Percentiles rank a stretch among this genome's conserved stretches.
phyloP scores from a whole-genome alignment of 2,888 invertebrate genomes.

The Plemyria rubiginata region DNA sequence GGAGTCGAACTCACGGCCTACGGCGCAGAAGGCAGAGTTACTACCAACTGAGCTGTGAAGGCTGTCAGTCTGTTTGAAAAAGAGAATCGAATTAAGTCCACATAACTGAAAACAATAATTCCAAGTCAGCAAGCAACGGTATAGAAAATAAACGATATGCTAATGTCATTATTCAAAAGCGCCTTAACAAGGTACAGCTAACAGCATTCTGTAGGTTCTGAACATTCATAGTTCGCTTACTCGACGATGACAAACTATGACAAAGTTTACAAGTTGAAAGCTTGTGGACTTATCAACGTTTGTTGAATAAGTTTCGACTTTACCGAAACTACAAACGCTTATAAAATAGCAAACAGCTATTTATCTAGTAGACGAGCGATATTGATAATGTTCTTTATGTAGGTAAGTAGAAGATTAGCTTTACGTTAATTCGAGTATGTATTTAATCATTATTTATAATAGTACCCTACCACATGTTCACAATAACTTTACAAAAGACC shows the following conservation, averaged over 20 bases:
- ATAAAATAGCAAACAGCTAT: background rate
- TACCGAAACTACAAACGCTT: background rate
- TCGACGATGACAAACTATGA: constrained; percentile 35
- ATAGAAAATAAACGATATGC: constrained; percentile 13
- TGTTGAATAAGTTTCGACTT: constrained; percentile 4
- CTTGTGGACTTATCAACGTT: constrained; percentile 13
- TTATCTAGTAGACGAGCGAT: too few relatives aligned
- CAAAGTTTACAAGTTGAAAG: constrained; percentile 24
- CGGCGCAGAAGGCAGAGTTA: too few relatives aligned
- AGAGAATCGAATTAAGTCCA: background rate
- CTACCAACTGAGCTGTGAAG: too few relatives aligned
- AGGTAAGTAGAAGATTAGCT: too few relatives aligned
- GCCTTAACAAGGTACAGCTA: constrained; percentile 17
- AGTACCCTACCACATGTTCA: too few relatives aligned
- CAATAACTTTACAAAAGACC: too few relatives aligned
- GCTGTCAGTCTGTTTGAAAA: background rate
- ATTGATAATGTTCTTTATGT: too few relatives aligned
- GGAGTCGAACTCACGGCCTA: too few relatives aligned
- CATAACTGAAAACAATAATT: background rate
- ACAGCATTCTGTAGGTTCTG: constrained; percentile 32
- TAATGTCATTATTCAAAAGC: constrained; percentile 17
- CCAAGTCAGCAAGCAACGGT: background rate
- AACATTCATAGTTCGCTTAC: constrained; percentile 52
- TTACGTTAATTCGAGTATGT: too few relatives aligned
- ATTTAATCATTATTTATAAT: too few relatives aligned